These are phyloP conservation scores for Lottia scabra DNA, from an alignment of 2,888 invertebrate genomes.

Conservation along the genomic window DNA sequence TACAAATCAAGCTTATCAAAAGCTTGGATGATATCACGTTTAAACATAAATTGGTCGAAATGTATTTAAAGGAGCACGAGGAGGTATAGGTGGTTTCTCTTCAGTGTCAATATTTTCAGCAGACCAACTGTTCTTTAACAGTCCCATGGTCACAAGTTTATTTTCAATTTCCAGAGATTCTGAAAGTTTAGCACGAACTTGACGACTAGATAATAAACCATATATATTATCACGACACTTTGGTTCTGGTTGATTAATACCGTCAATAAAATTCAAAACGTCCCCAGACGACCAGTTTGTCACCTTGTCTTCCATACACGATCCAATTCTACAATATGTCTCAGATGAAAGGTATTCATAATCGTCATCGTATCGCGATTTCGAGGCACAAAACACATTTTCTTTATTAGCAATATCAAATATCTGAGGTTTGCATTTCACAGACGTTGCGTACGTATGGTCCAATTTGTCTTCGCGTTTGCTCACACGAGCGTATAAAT, in stretches of 20 bases:
- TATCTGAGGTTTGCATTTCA: background rate
- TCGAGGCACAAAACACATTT: background rate
- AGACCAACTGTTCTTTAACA: constrained; percentile 12
- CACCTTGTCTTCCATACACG: constrained; percentile 7
- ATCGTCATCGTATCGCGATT: background rate
- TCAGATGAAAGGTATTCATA: constrained; percentile 22
- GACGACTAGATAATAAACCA: constrained; percentile 36
- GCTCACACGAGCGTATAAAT: background rate
- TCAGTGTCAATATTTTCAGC: background rate
- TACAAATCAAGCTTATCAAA: no score
- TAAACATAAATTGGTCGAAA: background rate
- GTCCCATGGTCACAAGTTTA: constrained; percentile 35
- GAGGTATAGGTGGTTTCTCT: background rate
- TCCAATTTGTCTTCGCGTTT: background rate
- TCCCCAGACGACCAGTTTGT: constrained; percentile 30
- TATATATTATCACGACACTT: constrained; percentile 42
- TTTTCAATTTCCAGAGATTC: constrained; percentile 45
- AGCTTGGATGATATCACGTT: no score
- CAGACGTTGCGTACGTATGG: background rate
- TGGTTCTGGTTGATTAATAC: constrained; percentile 35
- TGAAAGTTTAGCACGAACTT: constrained; percentile 40
- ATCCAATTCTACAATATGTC: constrained; percentile 26
- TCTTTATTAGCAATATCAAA: background rate
- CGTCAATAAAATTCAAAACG: constrained; percentile 39
- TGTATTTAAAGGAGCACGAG: background rate